Base-by-base conservation (phyloP, 2,113 vertebrate genomes). In the Cairina moschata region DNA sequence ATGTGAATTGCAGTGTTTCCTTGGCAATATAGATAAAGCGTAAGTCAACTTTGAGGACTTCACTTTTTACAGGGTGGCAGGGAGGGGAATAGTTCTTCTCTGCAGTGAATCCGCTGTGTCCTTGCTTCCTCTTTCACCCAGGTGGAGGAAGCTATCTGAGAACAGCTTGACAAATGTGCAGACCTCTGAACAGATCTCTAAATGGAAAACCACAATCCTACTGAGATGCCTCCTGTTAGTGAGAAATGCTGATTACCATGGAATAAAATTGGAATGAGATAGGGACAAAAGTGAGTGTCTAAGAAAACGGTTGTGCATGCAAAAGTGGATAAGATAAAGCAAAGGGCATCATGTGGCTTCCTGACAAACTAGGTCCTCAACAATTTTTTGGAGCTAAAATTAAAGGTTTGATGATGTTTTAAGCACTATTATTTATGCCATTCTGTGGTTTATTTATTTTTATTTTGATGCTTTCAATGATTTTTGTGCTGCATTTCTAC, bases 401-500 rank as follows among this genome's bases (percentile, higher is more conserved):
- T 88, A 72, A 58, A 62, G 90, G 31, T 23, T 42, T 79, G 34
- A 80, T 72, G 20, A 75, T 89, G 78, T 55, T 87, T 84, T 60
- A 77, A 86, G 25, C 59, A 46, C 46, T 79, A 25, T 83, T 82
- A 93, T 79, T 90, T 92, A 80, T 79, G 71, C 17, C 31, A 20
- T 14, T 79, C 42, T 76, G 69, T 58, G 76, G 87, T 63, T 93
- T 83, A 40, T 86, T 90, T 88, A 62, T 29, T 66, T 86, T 68
- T 93, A 76, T 86, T 74, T 94, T 79, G 80, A 55, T 66, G 28
- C 34, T 90, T 88, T 63, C 50, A 77, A 21, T 76, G 14, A 73
- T 88, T 91, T 96, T 88, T 62, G 32, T 77, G 20, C 56, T 91
- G 38, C 7, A 28, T 68, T 92, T 96, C 67, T 77, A 73, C 89